Percentiles rank a stretch among this genome's conserved stretches.
Evolutionary conservation across 2,797 vertebrate species (phyloP).

Genomic region (Manis javanica): DNA sequence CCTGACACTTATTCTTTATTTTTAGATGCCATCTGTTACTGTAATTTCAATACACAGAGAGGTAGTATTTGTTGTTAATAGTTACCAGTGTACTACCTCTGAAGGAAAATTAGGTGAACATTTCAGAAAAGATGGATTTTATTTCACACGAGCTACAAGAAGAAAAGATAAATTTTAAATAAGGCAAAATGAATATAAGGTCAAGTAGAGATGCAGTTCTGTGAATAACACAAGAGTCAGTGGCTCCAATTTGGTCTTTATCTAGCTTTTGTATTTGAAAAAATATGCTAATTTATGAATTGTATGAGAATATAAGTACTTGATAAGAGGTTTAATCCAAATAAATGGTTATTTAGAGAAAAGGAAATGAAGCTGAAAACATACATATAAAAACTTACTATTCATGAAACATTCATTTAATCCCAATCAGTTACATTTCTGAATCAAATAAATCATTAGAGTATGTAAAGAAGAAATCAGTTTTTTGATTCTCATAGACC

Average conservation of each 20-base stretch:
- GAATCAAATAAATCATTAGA: constrained; percentile 22
- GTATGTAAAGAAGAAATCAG: neutral
- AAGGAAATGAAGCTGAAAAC: neutral
- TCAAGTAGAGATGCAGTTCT: neutral
- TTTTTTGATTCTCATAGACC: no score
- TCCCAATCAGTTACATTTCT: neutral
- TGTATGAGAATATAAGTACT: neutral
- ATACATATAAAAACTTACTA: neutral
- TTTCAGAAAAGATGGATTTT: neutral
- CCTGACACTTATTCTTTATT: neutral
- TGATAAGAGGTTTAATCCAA: constrained; percentile 1
- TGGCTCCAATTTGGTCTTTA: neutral
- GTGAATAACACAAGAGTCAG: neutral
- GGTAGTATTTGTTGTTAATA: neutral
- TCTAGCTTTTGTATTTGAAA: neutral
- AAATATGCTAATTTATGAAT: neutral
- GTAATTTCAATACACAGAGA: neutral
- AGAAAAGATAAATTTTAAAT: constrained; percentile 1
- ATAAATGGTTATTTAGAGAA: neutral
- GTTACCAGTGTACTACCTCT: neutral
- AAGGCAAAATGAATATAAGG: neutral
- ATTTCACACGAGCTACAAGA: neutral
- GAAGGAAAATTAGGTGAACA: neutral
- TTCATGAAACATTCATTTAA: neutral
- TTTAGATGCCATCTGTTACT: neutral